Base-by-base conservation (phyloP, 2,888 invertebrate genomes). In the Lutraria lutraria region DNA sequence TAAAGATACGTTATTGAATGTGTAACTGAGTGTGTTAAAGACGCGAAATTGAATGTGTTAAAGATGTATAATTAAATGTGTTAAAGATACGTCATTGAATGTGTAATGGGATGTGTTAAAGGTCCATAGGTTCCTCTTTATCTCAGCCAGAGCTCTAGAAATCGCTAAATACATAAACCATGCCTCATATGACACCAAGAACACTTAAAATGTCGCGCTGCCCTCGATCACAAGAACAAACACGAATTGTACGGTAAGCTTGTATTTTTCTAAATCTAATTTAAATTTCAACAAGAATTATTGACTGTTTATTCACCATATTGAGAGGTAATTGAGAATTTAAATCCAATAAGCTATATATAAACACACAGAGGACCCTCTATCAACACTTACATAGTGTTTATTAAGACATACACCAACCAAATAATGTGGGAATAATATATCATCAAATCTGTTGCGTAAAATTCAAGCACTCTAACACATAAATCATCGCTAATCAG, bases 261-360 rank as follows among this genome's bases (percentile, higher is more conserved):
- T 25, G 63, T 76, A 76, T 76, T 76, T 76, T 76, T 76, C 29
- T 34, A 76, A 31, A 76, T 31, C 76, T 76, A 31, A 76, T 76
- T 76, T 76, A 76, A 72, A 76, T 31, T 76, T 76, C 76, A 76
- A 76, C 76, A 76, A 76, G 76, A 76, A 34, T 76, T 76, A 76
- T 76, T 34, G 76, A 76, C 76, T 76, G 76, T 76, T 76, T 76
- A 76, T 76, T 76, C 34, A 34, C 34, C 6, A 2, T 31, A 76
- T 76, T 76, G 16, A 76, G 76, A 76, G 29, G 34, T 76, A 76
- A 76, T 76, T 76, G 34, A 76, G 76, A 34, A 19, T 3, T 34
- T 76, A 34, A 19, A 34, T 68, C 76, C 76, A 34, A 4, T 76
- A 76, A 76, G 76, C 76, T 76, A 31, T 76, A 76, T 31, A 76